Evolutionary conservation across 2,888 invertebrate genomes (phyloP), one percentile per base, ranked within the genome.

Genomic region (Drymonia ruficornis): DNA sequence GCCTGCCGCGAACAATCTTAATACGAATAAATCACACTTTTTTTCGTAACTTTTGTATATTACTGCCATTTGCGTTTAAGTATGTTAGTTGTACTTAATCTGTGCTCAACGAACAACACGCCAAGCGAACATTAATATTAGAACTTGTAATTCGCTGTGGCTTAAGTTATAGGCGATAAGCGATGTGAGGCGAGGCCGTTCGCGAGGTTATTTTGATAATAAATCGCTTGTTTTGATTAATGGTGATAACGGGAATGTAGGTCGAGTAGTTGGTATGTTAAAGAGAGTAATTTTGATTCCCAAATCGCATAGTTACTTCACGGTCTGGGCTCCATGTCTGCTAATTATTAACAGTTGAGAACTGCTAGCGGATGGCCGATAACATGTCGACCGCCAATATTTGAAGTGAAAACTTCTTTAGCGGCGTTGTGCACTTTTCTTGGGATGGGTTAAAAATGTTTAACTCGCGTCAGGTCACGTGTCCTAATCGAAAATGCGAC

Each of bases 51-150:
- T 74, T 72, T 72, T 80, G 76, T 81, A 74, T 74, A 54, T 67
- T 62, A 56, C 48, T 31, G 23, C 48, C 59, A 50, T 61, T 61
- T 71, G 54, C 62, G 47, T 62, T 67, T 71, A 63, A 67, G 73
- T 80, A 74, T 74, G 82, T 83, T 73, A 74, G 77, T 84, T 81
- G 80, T 74, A 72, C 81, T 82, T 88, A 89, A 89, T 89, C 86
- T 87, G 76, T 77, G 78, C 81, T 81, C 80, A 83, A 80, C 75
- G 82, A 61, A 57, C 65, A 67, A 78, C 91, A 91, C 91, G 91
- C 89, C 79, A 91, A 86, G 81, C 73, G 80, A 74, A 80, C 89
- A 91, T 91, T 91, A 90, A 91, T 90, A 90, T 86, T 78, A 81
- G 76, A 87, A 85, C 80, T 81, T 81, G 76, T 72, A 71, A 76